Conservation (phyloP, 1,140 invertebrate genomes). For the Dinothrombium tinctorium region DNA sequence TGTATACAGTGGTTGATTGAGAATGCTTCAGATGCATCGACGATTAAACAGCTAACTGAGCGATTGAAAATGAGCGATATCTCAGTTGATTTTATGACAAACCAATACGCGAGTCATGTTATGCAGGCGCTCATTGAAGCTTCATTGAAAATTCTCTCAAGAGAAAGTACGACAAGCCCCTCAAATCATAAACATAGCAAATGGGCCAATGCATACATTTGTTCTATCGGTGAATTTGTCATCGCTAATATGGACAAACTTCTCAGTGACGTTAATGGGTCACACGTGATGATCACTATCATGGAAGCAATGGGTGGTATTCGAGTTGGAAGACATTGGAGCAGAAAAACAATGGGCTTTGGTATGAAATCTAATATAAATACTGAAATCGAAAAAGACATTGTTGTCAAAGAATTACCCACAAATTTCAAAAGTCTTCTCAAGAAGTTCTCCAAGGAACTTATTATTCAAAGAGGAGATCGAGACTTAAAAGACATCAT, state of each 20-base stretch:
- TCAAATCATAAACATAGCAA: not conserved
- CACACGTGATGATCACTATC: constrained; percentile 4
- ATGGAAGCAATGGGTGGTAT: constrained; percentile 11
- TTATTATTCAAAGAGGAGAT: constrained; percentile 5
- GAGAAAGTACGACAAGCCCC: not conserved
- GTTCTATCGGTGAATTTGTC: constrained; percentile 2
- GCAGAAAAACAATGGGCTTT: constrained; percentile 12
- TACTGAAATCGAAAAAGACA: constrained; percentile 11
- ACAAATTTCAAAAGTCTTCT: constrained; percentile 1
- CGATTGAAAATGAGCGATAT: not conserved
- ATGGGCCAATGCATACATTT: constrained; percentile 5
- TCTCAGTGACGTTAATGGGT: constrained; percentile 2
- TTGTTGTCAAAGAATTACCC: constrained; percentile 10
- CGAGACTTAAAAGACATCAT: constrained; percentile 7
- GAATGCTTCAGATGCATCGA: not conserved
- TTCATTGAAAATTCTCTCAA: constrained; percentile 3
- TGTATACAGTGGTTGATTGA: constrained; percentile 10
- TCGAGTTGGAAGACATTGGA: constrained; percentile 10
- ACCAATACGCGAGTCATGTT: constrained; percentile 1
- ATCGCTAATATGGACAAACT: not conserved
- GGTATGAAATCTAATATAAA: constrained; percentile 7
- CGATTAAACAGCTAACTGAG: constrained; percentile 1
- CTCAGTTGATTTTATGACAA: not conserved
- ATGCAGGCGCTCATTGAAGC: constrained; percentile 6
- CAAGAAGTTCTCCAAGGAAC: constrained; percentile 5